Percentiles rank a stretch among this genome's conserved stretches.
These are phyloP conservation scores for Nibea coibor DNA, from an alignment of 2,113 vertebrate genomes.

Conservation along the genomic window DNA sequence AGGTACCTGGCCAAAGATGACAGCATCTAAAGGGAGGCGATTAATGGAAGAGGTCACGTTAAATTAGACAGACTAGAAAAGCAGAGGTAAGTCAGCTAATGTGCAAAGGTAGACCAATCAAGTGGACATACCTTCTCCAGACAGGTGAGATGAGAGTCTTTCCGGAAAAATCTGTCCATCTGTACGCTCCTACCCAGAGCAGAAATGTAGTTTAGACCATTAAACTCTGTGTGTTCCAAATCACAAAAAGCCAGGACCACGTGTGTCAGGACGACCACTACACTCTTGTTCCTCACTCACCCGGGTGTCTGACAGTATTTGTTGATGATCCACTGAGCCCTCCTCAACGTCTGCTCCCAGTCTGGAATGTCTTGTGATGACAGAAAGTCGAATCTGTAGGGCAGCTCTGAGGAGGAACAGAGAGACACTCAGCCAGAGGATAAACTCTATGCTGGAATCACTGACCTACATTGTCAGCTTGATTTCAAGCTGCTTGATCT, in stretches of 20 bases:
- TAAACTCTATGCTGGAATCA: conserved; percentile 18
- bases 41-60: background rate
- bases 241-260: background rate
- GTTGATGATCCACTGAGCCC: conserved; percentile 94
- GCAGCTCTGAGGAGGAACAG: conserved; percentile 85
- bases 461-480: conserved; percentile 32
- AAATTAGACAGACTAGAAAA: background rate
- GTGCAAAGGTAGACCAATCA: background rate
- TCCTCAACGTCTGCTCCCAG: conserved; percentile 92
- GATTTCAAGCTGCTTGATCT: conserved; percentile 46
- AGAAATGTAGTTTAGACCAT: background rate
- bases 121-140: conserved; percentile 91
- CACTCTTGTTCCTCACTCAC: conserved; percentile 74
- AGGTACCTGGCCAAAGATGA: conserved; percentile 91
- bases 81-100: background rate
- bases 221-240: background rate
- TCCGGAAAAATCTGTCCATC: conserved; percentile 92
- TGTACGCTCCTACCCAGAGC: conserved; percentile 87
- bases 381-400: conserved; percentile 94
- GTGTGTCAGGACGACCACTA: background rate
- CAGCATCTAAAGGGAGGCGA: conserved; percentile 86
- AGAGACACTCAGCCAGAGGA: conserved; percentile 31
- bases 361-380: conserved; percentile 89
- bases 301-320: conserved; percentile 90
- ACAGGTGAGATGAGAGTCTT: conserved; percentile 93